These are phyloP conservation scores for Lamellibrachia luymesi DNA, from an alignment of 1,140 invertebrate genomes.

Conservation along the genomic window DNA sequence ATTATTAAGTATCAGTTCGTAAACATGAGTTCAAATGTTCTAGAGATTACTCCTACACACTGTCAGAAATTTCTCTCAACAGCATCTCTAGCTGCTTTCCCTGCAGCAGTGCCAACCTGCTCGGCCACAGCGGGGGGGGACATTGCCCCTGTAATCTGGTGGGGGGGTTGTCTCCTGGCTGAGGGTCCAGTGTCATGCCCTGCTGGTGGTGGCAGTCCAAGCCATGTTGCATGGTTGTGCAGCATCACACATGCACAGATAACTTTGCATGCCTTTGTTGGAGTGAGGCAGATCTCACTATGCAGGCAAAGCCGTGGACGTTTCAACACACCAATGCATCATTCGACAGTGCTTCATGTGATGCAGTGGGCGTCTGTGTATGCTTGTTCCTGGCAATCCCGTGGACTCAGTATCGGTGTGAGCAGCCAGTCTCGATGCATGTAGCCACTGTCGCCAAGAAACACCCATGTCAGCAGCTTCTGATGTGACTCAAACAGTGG, in stretches of 20 bases:
- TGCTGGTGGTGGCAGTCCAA: not conserved
- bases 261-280: not conserved
- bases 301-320: not conserved
- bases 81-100: no score
- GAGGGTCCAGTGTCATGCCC: not conserved
- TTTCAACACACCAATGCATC: not conserved
- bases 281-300: no score
- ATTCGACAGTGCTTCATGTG: not conserved
- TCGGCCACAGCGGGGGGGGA: no score
- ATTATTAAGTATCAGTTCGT: no score
- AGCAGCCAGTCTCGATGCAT: conserved; percentile 22
- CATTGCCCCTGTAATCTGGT: no score
- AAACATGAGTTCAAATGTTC: no score
- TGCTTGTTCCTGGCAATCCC: not conserved
- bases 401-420: conserved; percentile 20
- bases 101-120: no score
- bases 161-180: not conserved
- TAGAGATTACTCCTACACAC: no score
- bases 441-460: conserved; percentile 25
- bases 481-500: conserved; percentile 14
- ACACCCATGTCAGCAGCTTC: conserved; percentile 18
- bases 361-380: not conserved
- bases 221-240: not conserved
- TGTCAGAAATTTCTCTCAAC: no score
- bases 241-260: not conserved